Percentiles rank a stretch among this genome's conserved stretches.
These are phyloP conservation scores for Diabrotica balteata DNA, from an alignment of 2,888 invertebrate species.

Conservation along the genomic window DNA sequence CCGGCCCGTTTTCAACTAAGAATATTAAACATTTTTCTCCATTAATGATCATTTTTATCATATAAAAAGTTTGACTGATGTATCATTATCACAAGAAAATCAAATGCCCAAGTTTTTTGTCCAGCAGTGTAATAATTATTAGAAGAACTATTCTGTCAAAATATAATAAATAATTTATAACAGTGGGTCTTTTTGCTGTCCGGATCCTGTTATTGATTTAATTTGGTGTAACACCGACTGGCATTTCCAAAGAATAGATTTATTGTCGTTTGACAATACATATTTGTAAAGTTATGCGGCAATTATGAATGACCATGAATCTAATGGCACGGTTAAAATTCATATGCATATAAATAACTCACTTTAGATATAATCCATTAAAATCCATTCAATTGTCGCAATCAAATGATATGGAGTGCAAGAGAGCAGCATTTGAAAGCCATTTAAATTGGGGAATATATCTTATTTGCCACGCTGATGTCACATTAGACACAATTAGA, in stretches of 20 bases:
- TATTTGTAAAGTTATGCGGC: slow-evolving; percentile 48
- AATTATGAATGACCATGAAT: slow-evolving; percentile 46
- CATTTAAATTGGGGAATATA: neutral
- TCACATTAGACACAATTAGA: neutral
- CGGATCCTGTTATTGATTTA: slow-evolving; percentile 11
- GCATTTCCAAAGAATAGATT: slow-evolving; percentile 45
- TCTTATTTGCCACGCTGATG: neutral
- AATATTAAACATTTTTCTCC: too few relatives aligned
- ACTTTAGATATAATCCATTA: slow-evolving; percentile 42
- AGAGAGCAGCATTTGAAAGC: neutral
- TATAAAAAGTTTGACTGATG: too few relatives aligned
- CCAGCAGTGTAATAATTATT: too few relatives aligned
- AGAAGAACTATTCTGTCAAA: neutral
- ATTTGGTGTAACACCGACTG: slow-evolving; percentile 7
- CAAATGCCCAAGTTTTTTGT: too few relatives aligned
- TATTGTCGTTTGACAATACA: slow-evolving; percentile 48
- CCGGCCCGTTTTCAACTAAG: too few relatives aligned
- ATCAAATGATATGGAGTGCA: slow-evolving; percentile 27
- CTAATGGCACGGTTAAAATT: slow-evolving; percentile 48
- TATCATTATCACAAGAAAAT: too few relatives aligned
- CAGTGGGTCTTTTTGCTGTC: slow-evolving; percentile 3
- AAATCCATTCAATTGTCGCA: slow-evolving; percentile 41
- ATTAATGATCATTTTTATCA: too few relatives aligned
- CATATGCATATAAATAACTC: slow-evolving; percentile 48
- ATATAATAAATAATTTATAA: slow-evolving; percentile 2